Evolutionary conservation across 2,888 invertebrate species (phyloP).

Genomic region (Balanococcus diminutus): DNA sequence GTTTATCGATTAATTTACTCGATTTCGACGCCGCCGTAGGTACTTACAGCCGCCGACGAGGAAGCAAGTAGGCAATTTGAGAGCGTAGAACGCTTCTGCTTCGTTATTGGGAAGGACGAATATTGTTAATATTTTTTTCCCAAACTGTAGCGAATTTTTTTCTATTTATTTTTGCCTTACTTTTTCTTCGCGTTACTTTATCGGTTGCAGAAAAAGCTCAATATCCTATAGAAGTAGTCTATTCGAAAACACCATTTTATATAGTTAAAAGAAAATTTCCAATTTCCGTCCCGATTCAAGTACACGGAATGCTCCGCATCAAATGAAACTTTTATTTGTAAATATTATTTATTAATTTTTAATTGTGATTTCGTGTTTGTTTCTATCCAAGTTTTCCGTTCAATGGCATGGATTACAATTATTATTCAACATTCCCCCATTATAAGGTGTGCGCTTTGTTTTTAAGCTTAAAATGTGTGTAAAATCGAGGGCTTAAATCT

Average conservation of each 20-base stretch:
- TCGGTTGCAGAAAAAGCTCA: conserved; percentile 13
- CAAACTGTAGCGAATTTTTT: neutral
- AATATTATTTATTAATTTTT: conserved; percentile 38
- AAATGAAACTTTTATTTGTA: neutral
- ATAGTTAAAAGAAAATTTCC: neutral
- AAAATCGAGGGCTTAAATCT: conserved; percentile 7
- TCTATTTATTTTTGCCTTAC: neutral
- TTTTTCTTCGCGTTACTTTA: conserved; percentile 28
- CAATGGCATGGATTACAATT: neutral
- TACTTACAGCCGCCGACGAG: neutral
- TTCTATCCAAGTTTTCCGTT: neutral
- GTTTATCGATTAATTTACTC: conserved; percentile 8
- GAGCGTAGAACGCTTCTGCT: conserved; percentile 1
- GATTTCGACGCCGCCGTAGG: neutral
- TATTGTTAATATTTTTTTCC: neutral
- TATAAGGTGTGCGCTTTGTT: conserved; percentile 27
- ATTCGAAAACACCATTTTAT: conserved; percentile 14
- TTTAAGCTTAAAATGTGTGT: conserved; percentile 17
- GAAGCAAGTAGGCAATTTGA: neutral
- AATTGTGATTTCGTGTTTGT: conserved; percentile 28
- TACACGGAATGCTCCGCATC: conserved; percentile 29
- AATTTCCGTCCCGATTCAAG: neutral
- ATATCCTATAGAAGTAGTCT: neutral
- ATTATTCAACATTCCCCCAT: neutral
- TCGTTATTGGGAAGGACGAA: neutral